Evolutionary conservation across 2,888 invertebrate species (phyloP).

Genomic region (Craniophora ligustri): DNA sequence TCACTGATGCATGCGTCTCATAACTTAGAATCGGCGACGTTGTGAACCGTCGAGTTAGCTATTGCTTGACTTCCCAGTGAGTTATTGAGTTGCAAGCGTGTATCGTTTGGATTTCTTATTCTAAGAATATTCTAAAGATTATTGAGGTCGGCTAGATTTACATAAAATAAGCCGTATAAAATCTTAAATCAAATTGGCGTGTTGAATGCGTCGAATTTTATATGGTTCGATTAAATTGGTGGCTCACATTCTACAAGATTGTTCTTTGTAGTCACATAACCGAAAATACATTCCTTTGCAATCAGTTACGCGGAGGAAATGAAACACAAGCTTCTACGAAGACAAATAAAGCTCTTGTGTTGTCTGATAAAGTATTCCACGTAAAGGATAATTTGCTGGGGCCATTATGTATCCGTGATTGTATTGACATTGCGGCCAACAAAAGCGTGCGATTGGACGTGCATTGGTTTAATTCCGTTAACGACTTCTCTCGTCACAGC

Average conservation of each 20-base stretch:
- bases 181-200: slow-evolving; percentile 44
- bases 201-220: slow-evolving; percentile 36
- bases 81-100: slow-evolving; percentile 58
- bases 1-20: slow-evolving; percentile 57
- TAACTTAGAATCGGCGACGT: slow-evolving; percentile 53
- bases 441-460: slow-evolving; percentile 41
- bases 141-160: slow-evolving; percentile 45
- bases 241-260: slow-evolving; percentile 24
- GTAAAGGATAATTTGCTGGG: slow-evolving; percentile 34
- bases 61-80: slow-evolving; percentile 56
- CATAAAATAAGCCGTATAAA: slow-evolving; percentile 37
- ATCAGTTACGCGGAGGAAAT: slow-evolving; percentile 11
- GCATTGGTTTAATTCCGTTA: slow-evolving; percentile 50
- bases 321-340: slow-evolving; percentile 10
- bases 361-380: slow-evolving; percentile 11
- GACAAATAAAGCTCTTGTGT: slow-evolving; percentile 11
- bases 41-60: slow-evolving; percentile 54
- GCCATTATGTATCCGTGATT: slow-evolving; percentile 45
- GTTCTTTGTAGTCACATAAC: slow-evolving; percentile 20
- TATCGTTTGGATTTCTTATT: slow-evolving; percentile 51
- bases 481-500: slow-evolving; percentile 45
- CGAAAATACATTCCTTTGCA: slow-evolving; percentile 21
- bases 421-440: slow-evolving; percentile 47
- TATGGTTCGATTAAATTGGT: slow-evolving; percentile 37
- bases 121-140: slow-evolving; percentile 46